Evolutionary conservation across 2,113 vertebrate species (phyloP), one percentile per base, ranked within the genome.

Genomic region (Sarotherodon lohbergeri): DNA sequence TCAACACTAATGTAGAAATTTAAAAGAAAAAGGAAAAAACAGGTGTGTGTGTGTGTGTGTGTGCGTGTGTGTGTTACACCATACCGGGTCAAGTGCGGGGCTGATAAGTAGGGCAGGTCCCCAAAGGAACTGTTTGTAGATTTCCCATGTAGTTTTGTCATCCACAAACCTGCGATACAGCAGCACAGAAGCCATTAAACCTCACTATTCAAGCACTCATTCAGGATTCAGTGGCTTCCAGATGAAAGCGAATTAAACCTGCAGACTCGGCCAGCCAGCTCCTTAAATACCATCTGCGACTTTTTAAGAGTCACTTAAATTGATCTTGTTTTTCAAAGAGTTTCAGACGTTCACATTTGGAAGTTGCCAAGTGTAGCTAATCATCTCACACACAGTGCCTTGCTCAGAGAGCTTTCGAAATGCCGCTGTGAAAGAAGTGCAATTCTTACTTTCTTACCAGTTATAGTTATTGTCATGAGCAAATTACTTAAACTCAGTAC

Each of bases 21-120:
- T 7, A 22, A 17, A 66, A 32, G 6, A 22, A 55, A 54, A 32
- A 43, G 22, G 8, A 0, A 0, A 9, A 52, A 3, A n/a, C 3
- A 19, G 1, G 9, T 54, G 50, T 10, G 19, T n/a, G 50, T 54
- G 52, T 11, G 19, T 34, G 34, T 36, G 34, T 8, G 34, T 36
- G 34, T 8, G 19, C 3, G 6, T 79, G 36, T 17, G 1, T 36
- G 9, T 19, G 3, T 68, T 6, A 85, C 55, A 68, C 4, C 55
- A 9, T 93, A 99, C 98, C 52, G 2, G 0, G 1, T 93, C 59
- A 10, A 99, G 48, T 9, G 92, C 98, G 4, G 98, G 97, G 80
- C 96, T 98, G 93, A 99, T 97, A 82, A 99, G 97, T 80, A 99
- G 95, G 7, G 97, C 98, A 9, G 98, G 97, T 6, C 99, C 98